Percentiles rank a stretch among this genome's conserved stretches.
These are phyloP conservation scores for Pelagia noctiluca DNA, from an alignment of 30 jellyfish, hydroid and myxozoan species.

Conservation along the genomic window DNA sequence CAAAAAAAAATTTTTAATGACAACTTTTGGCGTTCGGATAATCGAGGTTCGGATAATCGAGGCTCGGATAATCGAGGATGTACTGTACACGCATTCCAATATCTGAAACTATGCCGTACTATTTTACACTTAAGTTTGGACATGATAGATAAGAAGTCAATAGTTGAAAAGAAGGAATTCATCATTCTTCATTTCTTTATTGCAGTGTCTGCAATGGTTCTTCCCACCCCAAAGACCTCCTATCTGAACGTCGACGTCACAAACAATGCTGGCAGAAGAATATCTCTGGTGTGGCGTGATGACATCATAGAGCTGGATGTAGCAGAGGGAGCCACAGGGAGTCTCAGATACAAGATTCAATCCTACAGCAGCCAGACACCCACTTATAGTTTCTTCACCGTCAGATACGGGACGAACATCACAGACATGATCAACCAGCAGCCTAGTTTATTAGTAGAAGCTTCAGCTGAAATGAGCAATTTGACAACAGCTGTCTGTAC, in stretches of 20 bases:
- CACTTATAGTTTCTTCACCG: slow-evolving; percentile 71
- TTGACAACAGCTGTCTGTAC: slow-evolving; percentile 77
- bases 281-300: slow-evolving; percentile 97
- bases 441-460: slow-evolving; percentile 47
- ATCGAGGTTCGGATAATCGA: too few species aligned
- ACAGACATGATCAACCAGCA: slow-evolving; percentile 83
- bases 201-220: slow-evolving; percentile 52
- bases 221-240: slow-evolving; percentile 62
- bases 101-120: too few species aligned
- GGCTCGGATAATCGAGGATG: too few species aligned
- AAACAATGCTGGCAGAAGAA: slow-evolving; percentile 90
- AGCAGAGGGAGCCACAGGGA: slow-evolving; percentile 85
- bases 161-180: too few species aligned
- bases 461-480: slow-evolving; percentile 46
- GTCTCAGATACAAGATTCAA: slow-evolving; percentile 65
- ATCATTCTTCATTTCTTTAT: too few species aligned
- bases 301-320: slow-evolving; percentile 89
- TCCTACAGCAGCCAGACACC: slow-evolving; percentile 82
- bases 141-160: too few species aligned
- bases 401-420: slow-evolving; percentile 89
- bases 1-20: too few species aligned
- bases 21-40: too few species aligned
- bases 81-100: too few species aligned
- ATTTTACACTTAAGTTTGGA: too few species aligned
- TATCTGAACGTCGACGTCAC: slow-evolving; percentile 75